Base-by-base conservation (phyloP, 2,797 vertebrate genomes). In the Alosa sapidissima region DNA sequence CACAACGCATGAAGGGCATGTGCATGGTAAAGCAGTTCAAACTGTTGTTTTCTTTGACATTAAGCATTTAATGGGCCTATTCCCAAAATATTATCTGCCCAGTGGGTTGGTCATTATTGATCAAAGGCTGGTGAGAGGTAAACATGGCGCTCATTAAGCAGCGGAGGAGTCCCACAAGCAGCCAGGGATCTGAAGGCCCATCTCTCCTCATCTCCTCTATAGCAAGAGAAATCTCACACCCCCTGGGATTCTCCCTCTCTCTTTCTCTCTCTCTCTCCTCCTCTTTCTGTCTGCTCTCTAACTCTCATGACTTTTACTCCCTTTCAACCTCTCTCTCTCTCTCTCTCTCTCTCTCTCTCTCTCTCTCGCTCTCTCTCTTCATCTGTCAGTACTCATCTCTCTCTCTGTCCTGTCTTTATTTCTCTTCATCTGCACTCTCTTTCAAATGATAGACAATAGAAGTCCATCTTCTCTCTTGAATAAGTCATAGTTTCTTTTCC, bases 141-240 rank as follows among this genome's bases (percentile, higher is more conserved):
- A 90, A 88, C 87, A 82, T 89, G 88, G 91, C 91, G 88, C 87
- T 95, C 93, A 94, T 94, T 94, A 94, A 92, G 90, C 93, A 92
- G 88, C 89, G 91, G 87, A 90, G 85, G 88, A 92, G 88, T 89
- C 91, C 91, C 92, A 94, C 93, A 94, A 93, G 92, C 94, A 94
- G 72, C 16, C 41, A 21, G 41, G 41, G 16, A 78, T 47, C 36
- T 78, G 36, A 45, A 78, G 19, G 6, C 16, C 72, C 41, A 47
- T 47, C 72, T 47, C 36, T 47, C 16, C 89, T 88, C 83, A 87
- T 90, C 89, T 87, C 85, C 41, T 45, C 41, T 21, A 5, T 7
- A 75, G 36, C 36, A 5, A 36, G 33, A 75, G 36, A 33, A 36
- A 47, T 47, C 41, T 78, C 68, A 41, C 14, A 47, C 10, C 36